Conservation (phyloP, 1,140 invertebrate species). For the Polypedilum vanderplanki region DNA sequence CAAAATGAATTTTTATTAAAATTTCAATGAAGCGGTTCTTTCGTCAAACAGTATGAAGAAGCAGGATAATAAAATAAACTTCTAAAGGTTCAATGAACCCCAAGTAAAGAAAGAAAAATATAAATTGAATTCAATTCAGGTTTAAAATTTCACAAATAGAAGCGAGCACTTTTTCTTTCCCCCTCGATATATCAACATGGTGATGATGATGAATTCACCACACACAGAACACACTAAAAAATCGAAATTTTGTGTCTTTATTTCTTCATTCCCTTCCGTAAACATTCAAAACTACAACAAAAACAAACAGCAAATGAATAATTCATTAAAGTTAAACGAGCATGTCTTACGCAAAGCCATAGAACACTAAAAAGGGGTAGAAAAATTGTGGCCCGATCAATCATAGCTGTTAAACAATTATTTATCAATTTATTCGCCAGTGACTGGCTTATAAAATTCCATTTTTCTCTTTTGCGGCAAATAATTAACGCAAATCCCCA, state of each 20-base stretch:
- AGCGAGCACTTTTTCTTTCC: not conserved
- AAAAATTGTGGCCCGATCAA: not conserved
- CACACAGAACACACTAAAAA: not conserved
- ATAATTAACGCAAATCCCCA: slow-evolving; percentile 15
- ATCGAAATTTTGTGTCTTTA: slow-evolving; percentile 3
- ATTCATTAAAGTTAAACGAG: slow-evolving; percentile 19
- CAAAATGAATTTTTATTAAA: no score
- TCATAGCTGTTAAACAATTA: slow-evolving; percentile 12
- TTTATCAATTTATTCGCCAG: slow-evolving; percentile 13
- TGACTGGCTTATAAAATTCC: not conserved
- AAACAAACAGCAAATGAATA: not conserved
- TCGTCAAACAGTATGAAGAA: no score
- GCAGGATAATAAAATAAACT: not conserved
- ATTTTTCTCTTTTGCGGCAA: not conserved
- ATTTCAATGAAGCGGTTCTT: no score
- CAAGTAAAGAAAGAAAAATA: not conserved
- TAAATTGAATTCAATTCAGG: slow-evolving; percentile 13
- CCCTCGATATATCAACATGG: not conserved
- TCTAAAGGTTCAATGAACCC: not conserved
- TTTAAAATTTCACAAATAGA: not conserved
- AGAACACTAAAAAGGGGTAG: not conserved
- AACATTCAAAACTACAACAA: not conserved
- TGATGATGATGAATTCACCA: not conserved
- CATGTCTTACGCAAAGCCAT: slow-evolving; percentile 1
- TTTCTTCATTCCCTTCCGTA: not conserved